A percentile compares a stretch with the other conserved stretches of the same genome.
Evolutionary conservation across 2,888 invertebrate genomes (phyloP).

Genomic region (Drosophila trichaetosa): DNA sequence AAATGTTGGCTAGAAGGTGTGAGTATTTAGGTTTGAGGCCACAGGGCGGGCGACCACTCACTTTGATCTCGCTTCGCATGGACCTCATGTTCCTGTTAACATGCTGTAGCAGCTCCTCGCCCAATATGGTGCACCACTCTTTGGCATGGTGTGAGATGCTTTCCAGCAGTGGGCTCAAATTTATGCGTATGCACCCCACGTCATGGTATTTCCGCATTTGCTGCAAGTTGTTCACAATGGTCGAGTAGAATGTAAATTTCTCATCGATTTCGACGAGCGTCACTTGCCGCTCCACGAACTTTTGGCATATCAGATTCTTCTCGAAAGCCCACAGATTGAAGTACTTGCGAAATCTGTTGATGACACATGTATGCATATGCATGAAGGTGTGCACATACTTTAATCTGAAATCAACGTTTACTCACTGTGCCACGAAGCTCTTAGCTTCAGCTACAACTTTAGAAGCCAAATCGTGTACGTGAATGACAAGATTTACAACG

Average conservation of each 20-base stretch:
- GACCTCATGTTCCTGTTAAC: conserved; percentile 89
- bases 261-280: conserved; percentile 90
- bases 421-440: conserved; percentile 66
- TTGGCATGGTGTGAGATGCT: conserved; percentile 90
- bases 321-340: conserved; percentile 91
- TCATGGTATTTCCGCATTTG: conserved; percentile 87
- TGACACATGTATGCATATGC: neutral
- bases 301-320: conserved; percentile 90
- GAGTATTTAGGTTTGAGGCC: neutral
- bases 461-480: conserved; percentile 89
- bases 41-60: conserved; percentile 82
- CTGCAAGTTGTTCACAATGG: conserved; percentile 89
- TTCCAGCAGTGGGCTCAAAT: conserved; percentile 89
- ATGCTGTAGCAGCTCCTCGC: conserved; percentile 88
- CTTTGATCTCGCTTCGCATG: conserved; percentile 90
- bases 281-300: conserved; percentile 89
- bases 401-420: conserved; percentile 6
- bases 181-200: conserved; percentile 89
- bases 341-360: conserved; percentile 89
- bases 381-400: neutral
- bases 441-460: conserved; percentile 89
- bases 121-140: conserved; percentile 92
- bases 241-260: conserved; percentile 93
- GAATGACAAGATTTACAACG: conserved; percentile 88
- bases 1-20: conserved; percentile 13